Evolutionary conservation across 1,140 invertebrate species (phyloP), one percentile per base, ranked within the genome.

Genomic region (Chymomyza costata): DNA sequence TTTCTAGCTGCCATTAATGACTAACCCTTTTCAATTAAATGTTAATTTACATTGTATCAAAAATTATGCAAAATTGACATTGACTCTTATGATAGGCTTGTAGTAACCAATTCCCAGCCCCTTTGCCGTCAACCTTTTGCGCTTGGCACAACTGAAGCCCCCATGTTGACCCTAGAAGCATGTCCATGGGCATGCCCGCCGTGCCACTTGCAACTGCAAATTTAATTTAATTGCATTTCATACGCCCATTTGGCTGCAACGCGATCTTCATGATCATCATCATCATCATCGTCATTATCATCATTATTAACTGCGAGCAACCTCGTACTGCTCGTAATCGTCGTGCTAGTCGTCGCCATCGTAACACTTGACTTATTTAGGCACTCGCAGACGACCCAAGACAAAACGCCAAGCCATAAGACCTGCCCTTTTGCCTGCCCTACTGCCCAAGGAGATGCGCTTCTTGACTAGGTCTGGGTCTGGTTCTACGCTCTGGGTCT

Each of bases 221-320:
- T 78, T 76, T 76, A 76, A 78, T 76, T 76, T 76, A 76, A 76
- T 76, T 76, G 73, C 71, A 78, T 76, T 76, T 76, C 71, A 76
- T 78, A 78, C 71, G 71, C 71, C 71, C 71, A 76, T 76, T 78
- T 76, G 71, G 53, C 70, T 64, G 61, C 61, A 73, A 76, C 70
- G 58, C 61, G 3, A 25, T 25, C 3, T 3, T 8, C 21, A 25
- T 25, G 8, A 8, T 8, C 21, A 25, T n/a, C n/a, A n/a, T n/a
- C n/a, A n/a, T n/a, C n/a, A n/a, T n/a, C n/a, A n/a, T n/a, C n/a
- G n/a, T n/a, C n/a, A n/a, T n/a, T n/a, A n/a, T n/a, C n/a, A n/a
- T n/a, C n/a, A n/a, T n/a, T n/a, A n/a, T n/a, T n/a, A n/a, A n/a
- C n/a, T n/a, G n/a, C n/a, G n/a, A n/a, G n/a, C n/a, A n/a, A n/a